A percentile compares a stretch with the other conserved stretches of the same genome.
These are phyloP conservation scores for Zaprionus inermis DNA, from an alignment of 1,140 invertebrate species.

Conservation along the genomic window DNA sequence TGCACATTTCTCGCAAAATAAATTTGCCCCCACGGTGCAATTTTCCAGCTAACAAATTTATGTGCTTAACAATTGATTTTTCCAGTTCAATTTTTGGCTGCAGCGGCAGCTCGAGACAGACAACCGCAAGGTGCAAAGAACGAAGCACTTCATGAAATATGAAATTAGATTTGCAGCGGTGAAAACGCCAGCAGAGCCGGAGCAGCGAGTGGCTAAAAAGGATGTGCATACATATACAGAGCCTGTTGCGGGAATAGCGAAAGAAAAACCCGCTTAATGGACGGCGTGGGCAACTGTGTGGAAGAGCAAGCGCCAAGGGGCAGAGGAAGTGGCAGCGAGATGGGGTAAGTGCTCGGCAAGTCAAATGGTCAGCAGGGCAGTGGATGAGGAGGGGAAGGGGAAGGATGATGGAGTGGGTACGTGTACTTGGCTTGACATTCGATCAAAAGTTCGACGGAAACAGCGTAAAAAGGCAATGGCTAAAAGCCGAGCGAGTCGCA, in stretches of 20 bases:
- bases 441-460: slow-evolving; percentile 76
- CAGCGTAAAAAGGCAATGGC: slow-evolving; percentile 52
- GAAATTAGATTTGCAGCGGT: slow-evolving; percentile 72
- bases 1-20: slow-evolving; percentile 77
- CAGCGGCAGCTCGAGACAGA: slow-evolving; percentile 4
- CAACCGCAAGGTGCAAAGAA: slow-evolving; percentile 60
- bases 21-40: slow-evolving; percentile 79
- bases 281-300: slow-evolving; percentile 1
- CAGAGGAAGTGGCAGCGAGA: slow-evolving; percentile 25
- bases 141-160: slow-evolving; percentile 78
- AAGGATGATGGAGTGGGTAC: slow-evolving; percentile 49
- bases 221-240: slow-evolving; percentile 61
- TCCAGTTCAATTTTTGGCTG: slow-evolving; percentile 63
- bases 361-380: slow-evolving; percentile 17
- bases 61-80: slow-evolving; percentile 80
- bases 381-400: background rate
- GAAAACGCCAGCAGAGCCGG: slow-evolving; percentile 20
- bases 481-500: slow-evolving; percentile 6
- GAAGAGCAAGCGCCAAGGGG: background rate
- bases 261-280: slow-evolving; percentile 50
- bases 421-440: slow-evolving; percentile 75
- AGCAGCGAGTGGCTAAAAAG: slow-evolving; percentile 15
- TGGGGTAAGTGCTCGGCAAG: slow-evolving; percentile 52
- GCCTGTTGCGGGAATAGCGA: slow-evolving; percentile 37
- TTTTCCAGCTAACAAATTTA: slow-evolving; percentile 77